Percentiles rank a stretch among this genome's conserved stretches.
Conservation (phyloP, 1,140 invertebrate species). For the Cydia amplana region DNA sequence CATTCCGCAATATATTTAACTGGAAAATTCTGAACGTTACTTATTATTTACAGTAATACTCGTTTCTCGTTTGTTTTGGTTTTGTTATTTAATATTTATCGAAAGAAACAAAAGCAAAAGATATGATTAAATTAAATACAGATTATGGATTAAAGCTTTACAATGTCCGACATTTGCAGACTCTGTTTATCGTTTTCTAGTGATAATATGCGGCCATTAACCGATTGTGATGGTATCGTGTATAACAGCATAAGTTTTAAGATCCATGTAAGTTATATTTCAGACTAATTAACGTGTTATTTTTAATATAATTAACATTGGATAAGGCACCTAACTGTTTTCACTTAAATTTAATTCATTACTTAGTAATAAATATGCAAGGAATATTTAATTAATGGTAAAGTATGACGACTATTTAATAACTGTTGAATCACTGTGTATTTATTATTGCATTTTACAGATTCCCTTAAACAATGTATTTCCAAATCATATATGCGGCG, state of each 20-base stretch:
- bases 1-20: no score
- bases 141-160: not conserved
- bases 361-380: no score
- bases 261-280: constrained; percentile 5
- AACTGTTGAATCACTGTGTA: no score
- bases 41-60: not conserved
- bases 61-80: not conserved
- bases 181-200: constrained; percentile 14
- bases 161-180: constrained; percentile 10
- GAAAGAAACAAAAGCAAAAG: not conserved
- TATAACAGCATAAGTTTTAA: not conserved
- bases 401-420: not conserved
- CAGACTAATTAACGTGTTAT: no score
- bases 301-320: no score
- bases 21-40: not conserved
- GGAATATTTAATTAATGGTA: no score
- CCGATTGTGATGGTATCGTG: not conserved
- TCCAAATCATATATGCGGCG: constrained; percentile 46
- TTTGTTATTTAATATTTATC: not conserved
- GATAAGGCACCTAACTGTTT: no score
- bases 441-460: constrained; percentile 42
- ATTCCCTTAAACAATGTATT: constrained; percentile 38
- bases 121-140: not conserved
- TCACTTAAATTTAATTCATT: no score
- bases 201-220: not conserved